These are phyloP conservation scores for Itoplectis maculator DNA, from an alignment of 2,888 invertebrate species.

Conservation along the genomic window DNA sequence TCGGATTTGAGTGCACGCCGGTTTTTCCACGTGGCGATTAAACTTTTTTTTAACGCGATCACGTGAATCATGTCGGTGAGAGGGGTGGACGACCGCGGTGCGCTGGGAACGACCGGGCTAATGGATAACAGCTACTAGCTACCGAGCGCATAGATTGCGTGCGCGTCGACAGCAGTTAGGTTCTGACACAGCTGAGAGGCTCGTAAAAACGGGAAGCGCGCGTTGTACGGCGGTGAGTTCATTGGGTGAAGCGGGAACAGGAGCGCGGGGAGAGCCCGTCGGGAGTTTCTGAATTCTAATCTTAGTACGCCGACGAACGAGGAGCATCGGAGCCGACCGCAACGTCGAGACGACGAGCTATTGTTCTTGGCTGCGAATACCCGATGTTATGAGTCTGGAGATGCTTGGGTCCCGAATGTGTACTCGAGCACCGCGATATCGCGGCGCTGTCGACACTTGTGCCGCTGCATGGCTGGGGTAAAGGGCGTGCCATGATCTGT, in stretches of 20 bases:
- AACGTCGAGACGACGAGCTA: slow-evolving; percentile 31
- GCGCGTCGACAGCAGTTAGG: not conserved
- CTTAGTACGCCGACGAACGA: slow-evolving; percentile 40
- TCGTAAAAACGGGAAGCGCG: slow-evolving; percentile 43
- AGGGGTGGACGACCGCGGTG: not conserved
- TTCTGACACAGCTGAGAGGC: slow-evolving; percentile 14
- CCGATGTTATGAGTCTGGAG: slow-evolving; percentile 38
- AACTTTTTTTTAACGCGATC: slow-evolving; percentile 23
- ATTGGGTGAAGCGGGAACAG: not conserved
- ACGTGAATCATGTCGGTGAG: slow-evolving; percentile 30
- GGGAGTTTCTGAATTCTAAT: slow-evolving; percentile 58
- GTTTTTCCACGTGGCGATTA: too few species aligned
- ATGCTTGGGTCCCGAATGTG: slow-evolving; percentile 14
- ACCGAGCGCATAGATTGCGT: slow-evolving; percentile 11
- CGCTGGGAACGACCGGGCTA: slow-evolving; percentile 19
- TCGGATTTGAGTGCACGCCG: too few species aligned
- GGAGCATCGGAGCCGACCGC: slow-evolving; percentile 27
- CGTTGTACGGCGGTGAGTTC: slow-evolving; percentile 26
- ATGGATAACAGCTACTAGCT: slow-evolving; percentile 39
- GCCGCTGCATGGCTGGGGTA: not conserved
- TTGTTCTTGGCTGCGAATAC: slow-evolving; percentile 61
- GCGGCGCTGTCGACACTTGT: not conserved
- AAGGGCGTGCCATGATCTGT: not conserved
- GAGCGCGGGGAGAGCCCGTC: slow-evolving; percentile 6
- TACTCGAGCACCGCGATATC: slow-evolving; percentile 31